These are phyloP conservation scores for Propithecus deckenii DNA, from an alignment of 2,797 vertebrate genomes.

Conservation along the genomic window DNA sequence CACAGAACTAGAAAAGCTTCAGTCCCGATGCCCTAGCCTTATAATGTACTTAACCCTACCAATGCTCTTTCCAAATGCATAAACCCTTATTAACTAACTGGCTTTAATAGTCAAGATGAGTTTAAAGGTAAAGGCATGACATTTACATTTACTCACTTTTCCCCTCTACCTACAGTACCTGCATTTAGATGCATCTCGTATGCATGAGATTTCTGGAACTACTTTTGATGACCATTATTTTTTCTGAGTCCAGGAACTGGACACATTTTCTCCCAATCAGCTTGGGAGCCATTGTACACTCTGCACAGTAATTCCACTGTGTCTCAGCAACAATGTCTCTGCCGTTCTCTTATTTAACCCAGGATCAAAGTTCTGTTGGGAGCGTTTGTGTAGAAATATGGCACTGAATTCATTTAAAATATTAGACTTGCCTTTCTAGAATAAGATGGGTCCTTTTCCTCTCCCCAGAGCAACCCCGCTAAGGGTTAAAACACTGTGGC, in stretches of 20 bases:
- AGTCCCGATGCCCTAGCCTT: not conserved
- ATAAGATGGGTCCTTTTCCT: not conserved
- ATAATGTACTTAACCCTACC: not conserved
- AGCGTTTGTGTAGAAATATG: constrained; percentile 14
- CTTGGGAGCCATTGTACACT: not conserved
- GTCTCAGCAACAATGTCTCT: constrained; percentile 18
- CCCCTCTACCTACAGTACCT: not conserved
- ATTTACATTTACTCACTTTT: not conserved
- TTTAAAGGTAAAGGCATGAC: not conserved
- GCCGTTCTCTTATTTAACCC: not conserved
- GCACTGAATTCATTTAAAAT: not conserved
- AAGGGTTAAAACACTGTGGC: constrained; percentile 74
- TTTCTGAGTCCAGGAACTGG: not conserved
- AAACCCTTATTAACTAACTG: not conserved
- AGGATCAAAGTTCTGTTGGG: constrained; percentile 23
- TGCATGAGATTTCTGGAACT: constrained; percentile 16
- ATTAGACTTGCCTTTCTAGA: not conserved
- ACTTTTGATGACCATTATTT: constrained; percentile 13
- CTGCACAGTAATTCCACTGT: not conserved
- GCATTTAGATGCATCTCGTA: not conserved
- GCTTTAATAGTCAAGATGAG: constrained; percentile 24
- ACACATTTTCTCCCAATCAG: not conserved
- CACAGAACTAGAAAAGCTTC: constrained; percentile 11
- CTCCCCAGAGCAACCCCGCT: not conserved
- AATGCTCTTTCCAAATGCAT: not conserved